Evolutionary conservation across 2,113 vertebrate species (phyloP), one percentile per base, ranked within the genome.

Genomic region (Lepisosteus osseus): DNA sequence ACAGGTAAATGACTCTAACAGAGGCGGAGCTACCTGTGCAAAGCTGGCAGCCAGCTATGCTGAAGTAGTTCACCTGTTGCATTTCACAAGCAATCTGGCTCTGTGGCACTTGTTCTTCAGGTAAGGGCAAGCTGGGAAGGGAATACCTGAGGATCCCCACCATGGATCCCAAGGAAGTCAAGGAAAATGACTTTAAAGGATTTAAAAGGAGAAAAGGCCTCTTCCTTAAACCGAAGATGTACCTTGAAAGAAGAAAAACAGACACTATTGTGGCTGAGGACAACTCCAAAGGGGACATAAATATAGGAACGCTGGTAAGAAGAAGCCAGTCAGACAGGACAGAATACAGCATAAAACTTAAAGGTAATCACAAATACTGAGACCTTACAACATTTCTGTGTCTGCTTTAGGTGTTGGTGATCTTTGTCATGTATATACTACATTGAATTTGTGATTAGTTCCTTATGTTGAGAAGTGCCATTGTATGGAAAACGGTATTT

Each of bases 321-420:
- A 95, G 97, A 82, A 98, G 92, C 78, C 95, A 99, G 82, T 99
- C 97, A 0, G 97, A 99, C 86, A 95, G 95, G 89, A 98, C 93
- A 3, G 97, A 98, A 80, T 99, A 99, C 92, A 93, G 85, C 90
- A 89, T 93, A 68, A 98, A 95, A 80, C 83, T 98, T 70, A 95
- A 98, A 99, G 97, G 97, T 99, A 91, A 79, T 68, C n/a, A 44
- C 44, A 54, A 71, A 29, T 29, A 29, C 1, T 29, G 29, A 29
- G 29, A 29, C 29, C 29, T 29, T 29, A 29, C 29, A 44, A 4
- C 40, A 43, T 9, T 40, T 1, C 6, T 65, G 13, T 12, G 40
- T 11, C 43, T 15, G 65, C 47, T 54, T 8, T 14, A 13, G 45
- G 11, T 67, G 29, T 29, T 29, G 29, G 29, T 29, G 29, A 29